Conservation (phyloP, 2,888 invertebrate genomes). For the Hipparchia sbordonii region DNA sequence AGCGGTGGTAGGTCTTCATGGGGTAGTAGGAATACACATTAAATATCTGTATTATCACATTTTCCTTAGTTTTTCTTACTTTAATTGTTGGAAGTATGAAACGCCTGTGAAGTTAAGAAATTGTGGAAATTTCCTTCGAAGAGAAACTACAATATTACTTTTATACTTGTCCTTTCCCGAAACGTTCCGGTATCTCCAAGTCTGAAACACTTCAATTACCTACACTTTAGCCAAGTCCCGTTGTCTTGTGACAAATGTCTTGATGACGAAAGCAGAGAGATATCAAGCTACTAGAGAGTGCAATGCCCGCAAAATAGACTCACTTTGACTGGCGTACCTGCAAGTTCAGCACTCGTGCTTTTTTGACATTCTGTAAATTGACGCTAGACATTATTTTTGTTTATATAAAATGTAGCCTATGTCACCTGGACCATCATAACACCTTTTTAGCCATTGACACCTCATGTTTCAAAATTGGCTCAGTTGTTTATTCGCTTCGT, state of each 20-base stretch:
- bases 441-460: too few species aligned
- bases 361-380: neutral
- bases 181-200: constrained; percentile 28
- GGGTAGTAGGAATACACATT: too few species aligned
- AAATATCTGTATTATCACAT: neutral
- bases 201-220: constrained; percentile 27
- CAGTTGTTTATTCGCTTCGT: too few species aligned
- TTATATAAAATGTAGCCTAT: too few species aligned
- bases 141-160: constrained; percentile 10
- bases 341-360: neutral
- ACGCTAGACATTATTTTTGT: too few species aligned
- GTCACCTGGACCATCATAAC: too few species aligned
- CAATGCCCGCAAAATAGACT: neutral
- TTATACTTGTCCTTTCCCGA: constrained; percentile 16
- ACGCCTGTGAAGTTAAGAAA: neutral
- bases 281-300: neutral
- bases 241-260: constrained; percentile 38
- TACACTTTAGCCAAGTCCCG: constrained; percentile 28
- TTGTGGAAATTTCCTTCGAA: neutral
- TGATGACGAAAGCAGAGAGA: constrained; percentile 29
- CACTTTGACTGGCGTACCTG: neutral
- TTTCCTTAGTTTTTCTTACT: neutral
- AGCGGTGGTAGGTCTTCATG: too few species aligned
- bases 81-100: neutral
- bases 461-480: too few species aligned